Conservation (phyloP, 2,113 vertebrate genomes). For the Crotalus tigris region DNA sequence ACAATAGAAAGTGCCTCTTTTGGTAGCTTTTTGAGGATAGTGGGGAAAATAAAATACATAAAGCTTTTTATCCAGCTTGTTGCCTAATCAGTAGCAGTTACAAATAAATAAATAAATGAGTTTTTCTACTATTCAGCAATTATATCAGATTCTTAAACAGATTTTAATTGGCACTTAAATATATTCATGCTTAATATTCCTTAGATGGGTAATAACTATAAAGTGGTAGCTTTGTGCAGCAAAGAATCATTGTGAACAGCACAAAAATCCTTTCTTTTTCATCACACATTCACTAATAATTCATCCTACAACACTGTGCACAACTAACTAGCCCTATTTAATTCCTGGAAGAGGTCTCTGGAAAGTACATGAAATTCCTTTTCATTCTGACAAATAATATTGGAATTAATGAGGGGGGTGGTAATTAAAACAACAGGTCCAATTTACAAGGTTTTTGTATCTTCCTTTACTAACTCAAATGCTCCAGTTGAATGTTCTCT, state of each 20-base stretch:
- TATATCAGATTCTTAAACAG: neutral
- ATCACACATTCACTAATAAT: conserved; percentile 33
- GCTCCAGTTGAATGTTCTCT: neutral
- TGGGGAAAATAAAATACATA: neutral
- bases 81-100: neutral
- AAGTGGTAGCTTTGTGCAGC: neutral
- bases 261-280: neutral
- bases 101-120: neutral
- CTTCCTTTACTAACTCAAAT: conserved; percentile 16
- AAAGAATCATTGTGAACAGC: conserved; percentile 22
- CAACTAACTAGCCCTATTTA: conserved; percentile 21
- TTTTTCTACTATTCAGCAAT: conserved; percentile 25
- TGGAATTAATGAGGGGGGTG: conserved; percentile 20
- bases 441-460: neutral
- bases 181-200: conserved; percentile 14
- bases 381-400: conserved; percentile 46
- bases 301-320: conserved; percentile 17
- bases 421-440: conserved; percentile 41
- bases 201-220: conserved; percentile 3
- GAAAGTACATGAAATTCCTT: conserved; percentile 36
- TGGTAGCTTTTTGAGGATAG: neutral
- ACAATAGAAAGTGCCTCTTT: conserved; percentile 11
- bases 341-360: conserved; percentile 38
- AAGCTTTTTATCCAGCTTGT: conserved; percentile 18
- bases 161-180: conserved; percentile 28